phyloP scores from a whole-genome alignment of 2,113 vertebrate species.

The Ptilorrhoa leucosticta region DNA sequence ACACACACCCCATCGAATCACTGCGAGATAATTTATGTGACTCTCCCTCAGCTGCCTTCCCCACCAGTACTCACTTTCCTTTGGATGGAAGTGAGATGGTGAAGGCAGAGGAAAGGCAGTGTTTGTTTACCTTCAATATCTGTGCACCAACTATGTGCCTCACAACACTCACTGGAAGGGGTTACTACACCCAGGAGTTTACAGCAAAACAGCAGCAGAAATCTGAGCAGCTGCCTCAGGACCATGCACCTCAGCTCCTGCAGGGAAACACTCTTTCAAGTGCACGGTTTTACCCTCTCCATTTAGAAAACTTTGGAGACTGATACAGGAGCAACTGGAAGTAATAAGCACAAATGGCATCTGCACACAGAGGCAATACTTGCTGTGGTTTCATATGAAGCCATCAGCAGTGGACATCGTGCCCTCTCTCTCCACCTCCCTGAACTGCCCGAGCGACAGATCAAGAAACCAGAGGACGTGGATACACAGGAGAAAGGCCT shows the following conservation, averaged over 20 bases:
- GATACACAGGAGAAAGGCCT: conserved; percentile 30
- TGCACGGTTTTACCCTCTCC: background rate
- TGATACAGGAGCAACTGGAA: background rate
- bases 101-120: conserved; percentile 21
- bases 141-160: background rate
- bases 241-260: background rate
- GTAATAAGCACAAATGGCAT: background rate
- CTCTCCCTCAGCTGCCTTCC: background rate
- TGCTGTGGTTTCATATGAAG: background rate
- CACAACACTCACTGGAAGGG: background rate
- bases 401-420: background rate
- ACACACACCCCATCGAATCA: background rate
- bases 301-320: background rate
- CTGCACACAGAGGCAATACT: background rate
- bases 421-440: background rate
- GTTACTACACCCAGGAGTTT: background rate
- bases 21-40: background rate
- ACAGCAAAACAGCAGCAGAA: background rate
- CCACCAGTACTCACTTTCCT: background rate
- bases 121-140: background rate
- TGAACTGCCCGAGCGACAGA: background rate
- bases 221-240: background rate
- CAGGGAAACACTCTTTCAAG: background rate
- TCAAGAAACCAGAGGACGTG: background rate
- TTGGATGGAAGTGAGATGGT: background rate